These are phyloP conservation scores for Xanthia icteritia DNA, from an alignment of 2,888 invertebrate genomes.

Conservation along the genomic window DNA sequence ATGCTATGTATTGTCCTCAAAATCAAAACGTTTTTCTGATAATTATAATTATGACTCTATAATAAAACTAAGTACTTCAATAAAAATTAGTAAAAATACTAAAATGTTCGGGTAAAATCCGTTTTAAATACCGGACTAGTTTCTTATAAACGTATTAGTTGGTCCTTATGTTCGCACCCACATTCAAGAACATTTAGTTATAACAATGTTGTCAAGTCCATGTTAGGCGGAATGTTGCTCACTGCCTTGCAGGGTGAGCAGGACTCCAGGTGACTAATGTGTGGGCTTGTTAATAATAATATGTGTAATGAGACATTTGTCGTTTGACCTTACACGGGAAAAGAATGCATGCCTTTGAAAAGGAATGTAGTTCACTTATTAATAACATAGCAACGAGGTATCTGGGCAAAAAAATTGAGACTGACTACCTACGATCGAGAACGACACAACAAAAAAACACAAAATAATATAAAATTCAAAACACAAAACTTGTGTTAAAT, in stretches of 20 bases:
- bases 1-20: no score
- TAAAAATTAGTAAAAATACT: background rate
- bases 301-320: slow-evolving; percentile 19
- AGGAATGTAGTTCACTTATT: background rate
- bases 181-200: slow-evolving; percentile 46
- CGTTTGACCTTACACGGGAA: slow-evolving; percentile 25
- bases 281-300: slow-evolving; percentile 30
- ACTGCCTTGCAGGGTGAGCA: slow-evolving; percentile 60
- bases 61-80: no score
- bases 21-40: no score
- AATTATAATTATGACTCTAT: no score
- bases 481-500: no score
- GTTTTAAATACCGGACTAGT: background rate
- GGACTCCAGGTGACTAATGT: slow-evolving; percentile 53
- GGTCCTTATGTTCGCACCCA: slow-evolving; percentile 53
- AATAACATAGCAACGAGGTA: background rate
- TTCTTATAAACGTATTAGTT: slow-evolving; percentile 12
- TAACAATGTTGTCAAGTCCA: slow-evolving; percentile 59
- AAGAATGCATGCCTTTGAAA: background rate
- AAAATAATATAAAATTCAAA: no score
- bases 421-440: background rate
- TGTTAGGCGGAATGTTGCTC: slow-evolving; percentile 58
- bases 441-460: background rate
- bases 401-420: background rate
- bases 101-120: background rate